A percentile compares a stretch with the other conserved stretches of the same genome.
Conservation (phyloP, 2,797 vertebrate genomes). For the Leucoraja ocellata region DNA sequence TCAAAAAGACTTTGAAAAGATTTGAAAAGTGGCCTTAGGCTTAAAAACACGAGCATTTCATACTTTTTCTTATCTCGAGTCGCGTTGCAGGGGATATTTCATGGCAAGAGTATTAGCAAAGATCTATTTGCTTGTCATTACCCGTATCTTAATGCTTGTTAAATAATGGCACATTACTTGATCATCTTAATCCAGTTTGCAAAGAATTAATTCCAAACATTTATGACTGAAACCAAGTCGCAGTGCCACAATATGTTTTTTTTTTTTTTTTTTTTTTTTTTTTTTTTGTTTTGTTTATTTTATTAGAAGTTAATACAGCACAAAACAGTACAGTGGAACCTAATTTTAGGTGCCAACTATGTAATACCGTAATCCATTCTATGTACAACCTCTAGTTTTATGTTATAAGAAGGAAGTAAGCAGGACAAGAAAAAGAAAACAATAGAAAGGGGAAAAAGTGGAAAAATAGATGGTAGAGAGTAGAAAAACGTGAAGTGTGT, state of each 20-base stretch:
- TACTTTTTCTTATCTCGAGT: conserved; percentile 14
- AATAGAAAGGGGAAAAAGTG: no score
- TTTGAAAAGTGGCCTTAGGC: conserved; percentile 68
- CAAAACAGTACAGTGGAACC: no score
- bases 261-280: no score
- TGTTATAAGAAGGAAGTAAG: no score
- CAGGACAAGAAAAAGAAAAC: no score
- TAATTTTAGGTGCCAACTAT: no score
- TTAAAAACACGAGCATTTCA: conserved; percentile 45
- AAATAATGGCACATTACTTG: background rate
- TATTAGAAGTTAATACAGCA: no score
- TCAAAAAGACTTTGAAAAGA: conserved; percentile 72
- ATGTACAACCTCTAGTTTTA: no score
- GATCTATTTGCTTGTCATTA: background rate
- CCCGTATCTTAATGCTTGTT: background rate
- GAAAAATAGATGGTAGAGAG: no score
- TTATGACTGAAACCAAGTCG: background rate
- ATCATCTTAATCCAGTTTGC: background rate
- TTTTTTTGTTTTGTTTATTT: no score
- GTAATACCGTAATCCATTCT: no score
- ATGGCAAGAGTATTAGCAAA: conserved; percentile 10
- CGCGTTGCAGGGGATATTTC: background rate
- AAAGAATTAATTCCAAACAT: background rate
- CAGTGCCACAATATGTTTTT: background rate
- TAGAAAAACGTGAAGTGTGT: no score